Evolutionary conservation across 1,140 invertebrate genomes (phyloP), one percentile per base, ranked within the genome.

Genomic region (Drosophila lacertosa): DNA sequence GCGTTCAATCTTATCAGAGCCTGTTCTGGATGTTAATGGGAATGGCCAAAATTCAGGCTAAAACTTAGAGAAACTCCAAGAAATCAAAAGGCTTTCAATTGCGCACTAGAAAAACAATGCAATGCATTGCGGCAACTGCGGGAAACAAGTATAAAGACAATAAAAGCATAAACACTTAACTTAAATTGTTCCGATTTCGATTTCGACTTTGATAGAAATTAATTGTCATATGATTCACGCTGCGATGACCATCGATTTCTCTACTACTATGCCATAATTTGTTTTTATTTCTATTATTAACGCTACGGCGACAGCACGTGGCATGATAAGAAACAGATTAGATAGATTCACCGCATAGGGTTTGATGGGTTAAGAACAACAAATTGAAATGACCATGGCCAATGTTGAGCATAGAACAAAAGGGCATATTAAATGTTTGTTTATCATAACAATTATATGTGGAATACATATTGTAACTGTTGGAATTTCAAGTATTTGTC

Each of bases 321-420:
- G 47, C 6, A 26, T 18, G 59, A 62, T 62, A 62, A 62, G 47
- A 13, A 7, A 40, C 4, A 39, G 53, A 65, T 58, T 64, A 58
- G 53, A 48, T 57, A n/a, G n/a, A n/a, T n/a, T n/a, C n/a, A n/a
- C 37, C 16, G 33, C 5, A n/a, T 13, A 35, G 6, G 20, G 9
- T 47, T 59, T 45, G 13, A 48, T 15, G 45, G 9, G 29, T 20
- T 29, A 11, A 67, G 10, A 10, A 6, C 15, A 60, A 33, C 58
- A 57, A 62, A 26, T n/a, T n/a, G n/a, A 29, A 67, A 51, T 37
- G 20, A 26, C 10, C 16, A 18, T 44, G 9, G 15, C 15, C 11
- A 44, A 42, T 62, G 11, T 40, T 29, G 15, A 4, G 18, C n/a
- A 32, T 16, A 42, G 9, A 3, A 24, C 3, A 16, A 47, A 48